These are phyloP conservation scores for Drosophila bunnanda DNA, from an alignment of 2,888 invertebrate species.

Conservation along the genomic window DNA sequence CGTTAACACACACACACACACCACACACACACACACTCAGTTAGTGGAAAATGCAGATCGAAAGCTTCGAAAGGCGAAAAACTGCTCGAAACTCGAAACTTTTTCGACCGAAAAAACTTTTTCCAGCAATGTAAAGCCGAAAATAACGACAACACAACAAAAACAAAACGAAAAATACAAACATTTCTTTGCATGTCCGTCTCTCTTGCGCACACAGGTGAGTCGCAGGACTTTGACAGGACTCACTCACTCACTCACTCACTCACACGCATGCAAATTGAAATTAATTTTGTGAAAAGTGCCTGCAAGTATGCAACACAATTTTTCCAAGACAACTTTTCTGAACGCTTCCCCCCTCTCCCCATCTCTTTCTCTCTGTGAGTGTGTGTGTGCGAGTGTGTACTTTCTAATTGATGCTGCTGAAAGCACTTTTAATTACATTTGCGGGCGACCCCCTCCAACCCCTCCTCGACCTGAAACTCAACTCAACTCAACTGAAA, in stretches of 20 bases:
- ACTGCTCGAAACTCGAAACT: constrained; percentile 41
- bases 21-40: background rate
- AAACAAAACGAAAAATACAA: constrained; percentile 14
- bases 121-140: constrained; percentile 45
- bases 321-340: constrained; percentile 50
- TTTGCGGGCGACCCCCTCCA: constrained; percentile 44
- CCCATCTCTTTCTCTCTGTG: constrained; percentile 23
- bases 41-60: constrained; percentile 19
- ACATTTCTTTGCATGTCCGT: constrained; percentile 19
- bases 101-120: constrained; percentile 42
- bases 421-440: constrained; percentile 76
- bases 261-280: constrained; percentile 42
- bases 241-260: constrained; percentile 28
- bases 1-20: background rate
- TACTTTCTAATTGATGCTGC: constrained; percentile 71
- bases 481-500: constrained; percentile 31
- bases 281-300: constrained; percentile 67
- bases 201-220: constrained; percentile 48
- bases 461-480: background rate
- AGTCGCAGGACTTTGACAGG: constrained; percentile 55
- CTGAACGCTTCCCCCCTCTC: constrained; percentile 13
- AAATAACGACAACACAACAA: constrained; percentile 7
- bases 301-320: constrained; percentile 73
- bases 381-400: constrained; percentile 27
- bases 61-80: constrained; percentile 16